Conservation (phyloP, 2,113 vertebrate species). For the Zootoca vivipara region DNA sequence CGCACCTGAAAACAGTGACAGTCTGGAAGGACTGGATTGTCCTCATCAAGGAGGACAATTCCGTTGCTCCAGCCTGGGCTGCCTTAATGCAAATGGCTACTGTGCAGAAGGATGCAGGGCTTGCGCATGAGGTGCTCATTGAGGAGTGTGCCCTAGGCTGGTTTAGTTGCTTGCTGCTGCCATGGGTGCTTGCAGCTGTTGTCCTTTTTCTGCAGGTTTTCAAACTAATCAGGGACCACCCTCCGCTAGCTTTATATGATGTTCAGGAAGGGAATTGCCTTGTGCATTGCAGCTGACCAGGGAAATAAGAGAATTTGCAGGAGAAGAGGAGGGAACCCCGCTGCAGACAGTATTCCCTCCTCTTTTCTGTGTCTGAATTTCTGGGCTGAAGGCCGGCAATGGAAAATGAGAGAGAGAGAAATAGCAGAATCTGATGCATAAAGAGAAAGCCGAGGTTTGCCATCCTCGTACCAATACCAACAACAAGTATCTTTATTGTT, state of each 20-base stretch:
- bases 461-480: no score
- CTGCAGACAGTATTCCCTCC: not conserved
- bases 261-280: not conserved
- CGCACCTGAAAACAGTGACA: no score
- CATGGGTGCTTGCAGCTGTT: not conserved
- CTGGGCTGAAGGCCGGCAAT: not conserved
- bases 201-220: not conserved
- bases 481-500: no score
- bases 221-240: not conserved
- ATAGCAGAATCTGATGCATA: not conserved
- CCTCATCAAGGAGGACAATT: no score
- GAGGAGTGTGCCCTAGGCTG: not conserved
- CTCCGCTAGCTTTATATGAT: not conserved
- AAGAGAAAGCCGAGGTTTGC: not conserved
- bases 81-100: not conserved
- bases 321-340: not conserved
- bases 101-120: not conserved
- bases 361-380: not conserved
- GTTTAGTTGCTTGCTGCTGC: not conserved
- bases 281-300: not conserved
- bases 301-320: rapidly evolving
- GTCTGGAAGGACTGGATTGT: no score
- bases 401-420: not conserved
- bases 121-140: not conserved
- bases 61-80: not conserved